Conservation (phyloP, 2,113 vertebrate species). For the Cheirogaleus medius region DNA sequence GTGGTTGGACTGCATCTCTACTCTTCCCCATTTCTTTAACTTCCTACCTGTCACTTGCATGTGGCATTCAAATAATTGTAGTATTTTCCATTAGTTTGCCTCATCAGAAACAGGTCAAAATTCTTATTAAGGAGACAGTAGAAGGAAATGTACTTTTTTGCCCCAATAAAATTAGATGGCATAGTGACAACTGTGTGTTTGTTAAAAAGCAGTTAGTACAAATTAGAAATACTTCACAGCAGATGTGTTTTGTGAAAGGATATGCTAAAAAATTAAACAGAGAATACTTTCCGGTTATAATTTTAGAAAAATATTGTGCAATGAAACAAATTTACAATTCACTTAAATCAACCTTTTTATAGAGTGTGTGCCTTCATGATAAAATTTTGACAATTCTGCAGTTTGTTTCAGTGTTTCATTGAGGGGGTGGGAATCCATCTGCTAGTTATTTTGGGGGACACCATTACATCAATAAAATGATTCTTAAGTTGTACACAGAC, state of each 20-base stretch:
- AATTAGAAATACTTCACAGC: slow-evolving; percentile 75
- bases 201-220: slow-evolving; percentile 74
- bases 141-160: slow-evolving; percentile 47
- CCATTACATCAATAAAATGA: slow-evolving; percentile 76
- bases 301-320: slow-evolving; percentile 68
- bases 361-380: slow-evolving; percentile 69
- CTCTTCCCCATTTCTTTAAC: not conserved
- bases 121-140: not conserved
- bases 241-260: slow-evolving; percentile 78
- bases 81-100: not conserved
- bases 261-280: slow-evolving; percentile 77
- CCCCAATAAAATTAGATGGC: slow-evolving; percentile 70
- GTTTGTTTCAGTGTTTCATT: slow-evolving; percentile 79
- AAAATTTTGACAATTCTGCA: slow-evolving; percentile 76
- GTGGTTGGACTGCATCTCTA: not conserved
- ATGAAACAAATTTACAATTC: slow-evolving; percentile 72
- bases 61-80: not conserved
- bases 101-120: slow-evolving; percentile 3
- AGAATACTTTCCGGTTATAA: slow-evolving; percentile 79
- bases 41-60: not conserved
- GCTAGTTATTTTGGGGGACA: slow-evolving; percentile 79
- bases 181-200: slow-evolving; percentile 77
- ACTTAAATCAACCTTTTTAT: slow-evolving; percentile 80
- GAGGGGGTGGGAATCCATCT: slow-evolving; percentile 71
- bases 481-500: slow-evolving; percentile 60